Percentiles rank a stretch among this genome's conserved stretches.
Evolutionary conservation across 1,140 invertebrate genomes (phyloP).

Genomic region (Diuraphis noxia): DNA sequence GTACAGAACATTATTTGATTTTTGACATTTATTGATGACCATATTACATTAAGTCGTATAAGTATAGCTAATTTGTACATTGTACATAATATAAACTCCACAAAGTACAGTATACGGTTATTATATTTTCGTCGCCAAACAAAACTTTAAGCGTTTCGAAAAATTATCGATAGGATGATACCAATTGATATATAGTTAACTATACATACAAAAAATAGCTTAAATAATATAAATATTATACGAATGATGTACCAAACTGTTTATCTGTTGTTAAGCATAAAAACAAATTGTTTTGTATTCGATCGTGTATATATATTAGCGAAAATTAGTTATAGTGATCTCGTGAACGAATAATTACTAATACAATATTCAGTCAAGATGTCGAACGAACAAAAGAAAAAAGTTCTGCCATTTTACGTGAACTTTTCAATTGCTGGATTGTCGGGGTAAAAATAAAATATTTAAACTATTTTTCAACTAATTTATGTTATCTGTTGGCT

Average conservation of each 20-base stretch:
- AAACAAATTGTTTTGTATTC: neutral
- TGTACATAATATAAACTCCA: neutral
- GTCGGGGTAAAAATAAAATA: neutral
- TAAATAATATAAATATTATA: neutral
- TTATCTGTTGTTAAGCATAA: neutral
- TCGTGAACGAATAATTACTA: neutral
- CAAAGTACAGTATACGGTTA: neutral
- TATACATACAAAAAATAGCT: neutral
- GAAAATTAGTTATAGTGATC: neutral
- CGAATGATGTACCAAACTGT: neutral
- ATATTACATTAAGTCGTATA: neutral
- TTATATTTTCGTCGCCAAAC: neutral
- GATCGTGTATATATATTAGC: neutral
- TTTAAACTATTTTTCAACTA: neutral
- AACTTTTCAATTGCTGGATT: conserved; percentile 4
- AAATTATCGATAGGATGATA: neutral
- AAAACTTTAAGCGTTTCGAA: neutral
- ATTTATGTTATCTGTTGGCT: neutral
- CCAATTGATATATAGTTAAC: too few species aligned
- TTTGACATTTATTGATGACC: neutral
- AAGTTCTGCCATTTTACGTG: neutral
- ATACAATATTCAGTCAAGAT: neutral
- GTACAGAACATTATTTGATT: too few species aligned
- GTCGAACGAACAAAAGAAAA: neutral
- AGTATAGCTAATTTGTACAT: neutral